These are phyloP conservation scores for Anisognathus igniventris DNA, from an alignment of 2,797 vertebrate species.

Conservation along the genomic window DNA sequence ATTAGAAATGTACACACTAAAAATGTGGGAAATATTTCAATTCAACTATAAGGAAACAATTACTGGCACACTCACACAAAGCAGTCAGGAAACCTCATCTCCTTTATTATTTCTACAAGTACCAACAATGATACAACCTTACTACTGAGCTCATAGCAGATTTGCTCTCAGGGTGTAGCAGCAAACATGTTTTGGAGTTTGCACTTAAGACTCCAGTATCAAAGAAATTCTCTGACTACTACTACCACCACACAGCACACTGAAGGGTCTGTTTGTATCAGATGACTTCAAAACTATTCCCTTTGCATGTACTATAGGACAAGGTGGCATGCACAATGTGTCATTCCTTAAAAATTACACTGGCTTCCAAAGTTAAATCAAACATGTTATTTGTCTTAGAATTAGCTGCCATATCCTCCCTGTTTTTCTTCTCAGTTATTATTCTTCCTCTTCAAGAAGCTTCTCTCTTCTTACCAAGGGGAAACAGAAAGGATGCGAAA, in stretches of 20 bases:
- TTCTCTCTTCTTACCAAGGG: neutral
- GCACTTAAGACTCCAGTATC: neutral
- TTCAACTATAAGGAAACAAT: neutral
- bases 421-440: neutral
- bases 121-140: neutral
- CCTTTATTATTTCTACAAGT: neutral
- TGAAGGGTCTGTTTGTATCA: neutral
- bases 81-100: neutral
- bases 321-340: rapidly evolving
- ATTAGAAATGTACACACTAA: neutral
- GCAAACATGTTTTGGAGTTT: neutral
- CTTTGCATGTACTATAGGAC: neutral
- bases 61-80: neutral
- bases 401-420: neutral
- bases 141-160: neutral
- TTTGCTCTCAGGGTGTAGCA: neutral
- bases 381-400: neutral
- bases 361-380: neutral
- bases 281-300: neutral
- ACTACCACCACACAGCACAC: neutral
- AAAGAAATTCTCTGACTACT: neutral
- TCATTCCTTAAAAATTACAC: neutral
- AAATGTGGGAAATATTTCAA: neutral
- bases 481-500: neutral
- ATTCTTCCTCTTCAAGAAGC: neutral